These are phyloP conservation scores for Propsilocerus akamusi DNA, from an alignment of 1,140 invertebrate species.

Conservation along the genomic window DNA sequence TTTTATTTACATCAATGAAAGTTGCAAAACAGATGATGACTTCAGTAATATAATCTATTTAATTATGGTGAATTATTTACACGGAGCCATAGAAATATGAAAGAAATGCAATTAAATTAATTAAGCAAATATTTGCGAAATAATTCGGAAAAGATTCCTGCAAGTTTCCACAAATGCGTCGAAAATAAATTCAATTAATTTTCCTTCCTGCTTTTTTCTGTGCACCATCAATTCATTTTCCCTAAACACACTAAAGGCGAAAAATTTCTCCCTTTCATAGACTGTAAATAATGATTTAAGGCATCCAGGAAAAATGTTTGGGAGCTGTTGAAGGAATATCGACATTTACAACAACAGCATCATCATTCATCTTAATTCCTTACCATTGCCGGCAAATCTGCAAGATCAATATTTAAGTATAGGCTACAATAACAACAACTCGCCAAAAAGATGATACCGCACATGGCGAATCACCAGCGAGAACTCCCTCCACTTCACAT, in stretches of 20 bases:
- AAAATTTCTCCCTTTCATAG: not conserved
- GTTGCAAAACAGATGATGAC: not conserved
- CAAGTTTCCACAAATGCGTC: not conserved
- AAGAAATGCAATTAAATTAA: slow-evolving; percentile 1
- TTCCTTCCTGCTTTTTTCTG: not conserved
- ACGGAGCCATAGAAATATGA: not conserved
- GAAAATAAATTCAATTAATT: slow-evolving; percentile 3
- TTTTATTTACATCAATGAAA: not conserved
- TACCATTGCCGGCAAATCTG: too few relatives aligned
- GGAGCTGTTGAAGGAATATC: not conserved
- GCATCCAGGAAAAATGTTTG: not conserved
- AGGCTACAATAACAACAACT: not conserved
- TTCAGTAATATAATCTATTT: not conserved
- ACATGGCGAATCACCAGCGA: not conserved
- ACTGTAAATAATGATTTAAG: not conserved
- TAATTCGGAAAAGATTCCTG: not conserved
- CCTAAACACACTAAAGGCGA: not conserved
- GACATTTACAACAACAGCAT: not conserved
- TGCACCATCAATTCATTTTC: not conserved
- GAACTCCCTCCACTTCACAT: not conserved
- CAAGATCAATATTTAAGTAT: not conserved
- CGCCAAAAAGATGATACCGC: not conserved
- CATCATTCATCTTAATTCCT: not conserved
- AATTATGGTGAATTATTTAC: not conserved
- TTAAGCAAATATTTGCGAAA: not conserved